Conservation (phyloP, 1,140 invertebrate genomes). For the Macrobrachium rosenbergii region DNA sequence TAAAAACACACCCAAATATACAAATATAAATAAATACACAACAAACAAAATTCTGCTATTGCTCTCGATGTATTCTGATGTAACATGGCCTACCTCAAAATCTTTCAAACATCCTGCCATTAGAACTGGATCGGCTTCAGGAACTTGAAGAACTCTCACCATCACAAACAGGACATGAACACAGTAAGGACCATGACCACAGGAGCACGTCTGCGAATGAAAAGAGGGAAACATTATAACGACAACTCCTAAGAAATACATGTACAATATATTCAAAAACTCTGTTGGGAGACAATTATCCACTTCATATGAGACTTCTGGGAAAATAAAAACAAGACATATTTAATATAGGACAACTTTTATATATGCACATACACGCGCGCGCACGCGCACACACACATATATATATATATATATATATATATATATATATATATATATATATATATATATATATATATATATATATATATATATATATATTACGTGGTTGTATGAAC, state of each 20-base stretch:
- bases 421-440: no score
- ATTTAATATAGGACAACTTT: no score
- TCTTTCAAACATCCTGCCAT: slow-evolving; percentile 72
- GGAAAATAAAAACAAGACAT: no score
- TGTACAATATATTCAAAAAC: neutral
- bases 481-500: no score
- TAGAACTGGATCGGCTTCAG: slow-evolving; percentile 70
- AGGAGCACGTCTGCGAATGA: slow-evolving; percentile 71
- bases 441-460: no score
- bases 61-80: neutral
- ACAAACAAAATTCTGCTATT: neutral
- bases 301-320: no score
- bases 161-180: slow-evolving; percentile 73
- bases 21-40: no score
- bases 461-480: no score
- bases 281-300: neutral
- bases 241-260: neutral
- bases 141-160: slow-evolving; percentile 72
- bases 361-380: no score
- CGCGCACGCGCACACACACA: no score
- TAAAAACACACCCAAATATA: neutral
- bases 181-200: slow-evolving; percentile 72
- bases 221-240: slow-evolving; percentile 10
- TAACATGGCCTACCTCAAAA: slow-evolving; percentile 70
- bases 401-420: no score